Evolutionary conservation across 2,888 invertebrate genomes (phyloP), one percentile per base, ranked within the genome.

Genomic region (Tetropium fuscum): DNA sequence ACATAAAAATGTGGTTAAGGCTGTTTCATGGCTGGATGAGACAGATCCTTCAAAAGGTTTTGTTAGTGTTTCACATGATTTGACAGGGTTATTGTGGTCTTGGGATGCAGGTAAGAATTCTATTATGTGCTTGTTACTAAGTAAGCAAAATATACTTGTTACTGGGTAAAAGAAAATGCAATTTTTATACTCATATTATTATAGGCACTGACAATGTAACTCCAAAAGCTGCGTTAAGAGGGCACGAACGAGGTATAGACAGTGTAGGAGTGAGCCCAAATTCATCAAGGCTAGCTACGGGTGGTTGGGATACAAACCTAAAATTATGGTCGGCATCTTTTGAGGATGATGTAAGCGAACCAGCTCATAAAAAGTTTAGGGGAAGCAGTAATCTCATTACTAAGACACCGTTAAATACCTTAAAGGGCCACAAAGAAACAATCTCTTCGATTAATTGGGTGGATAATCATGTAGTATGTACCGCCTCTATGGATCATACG

Each of bases 401-500:
- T 0, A 74, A 93, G 90, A 88, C 90, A 16, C 96, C 98, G 0
- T 79, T 93, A 67, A 85, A 93, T 76, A 97, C 97, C 1, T 82
- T 98, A 63, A 91, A 93, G 79, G 97, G 97, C 0, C 98, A 99
- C 79, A 90, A 91, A 63, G 98, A 98, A 81, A 92, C 92, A 8
- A 88, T 99, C 11, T 93, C 94, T 0, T 88, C 90, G 0, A 87
- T 93, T 0, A 87, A 89, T 53, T 99, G 98, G 97, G 87, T 92
- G 71, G 90, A 92, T 69, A 85, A 85, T 55, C 85, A 88, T 66
- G 92, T 92, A 63, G 83, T 97, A 1, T 85, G 94, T 5, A 95
- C 97, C 0, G 88, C 91, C 49, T 95, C 97, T 0, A 97, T 96
- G 96, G 98, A 99, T 83, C 97, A 98, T 78, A 93, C 97, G 0